Percentiles rank a stretch among this genome's conserved stretches.
Evolutionary conservation across 2,113 vertebrate species (phyloP).

Genomic region (Falcunculus frontatus): DNA sequence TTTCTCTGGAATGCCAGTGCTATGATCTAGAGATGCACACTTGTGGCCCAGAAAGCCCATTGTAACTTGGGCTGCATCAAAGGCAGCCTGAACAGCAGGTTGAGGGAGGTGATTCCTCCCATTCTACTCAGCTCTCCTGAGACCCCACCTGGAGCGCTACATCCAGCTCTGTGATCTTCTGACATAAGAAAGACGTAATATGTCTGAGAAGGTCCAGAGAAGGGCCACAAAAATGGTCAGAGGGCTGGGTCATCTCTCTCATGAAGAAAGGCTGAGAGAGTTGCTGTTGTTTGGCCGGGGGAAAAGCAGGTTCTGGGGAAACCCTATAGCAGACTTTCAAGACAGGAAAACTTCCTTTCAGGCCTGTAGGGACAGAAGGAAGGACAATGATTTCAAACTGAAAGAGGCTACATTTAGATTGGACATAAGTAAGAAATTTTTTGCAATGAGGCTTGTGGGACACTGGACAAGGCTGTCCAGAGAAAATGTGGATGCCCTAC

Average conservation of each 20-base stretch:
- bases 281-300: accelerated
- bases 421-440: background rate
- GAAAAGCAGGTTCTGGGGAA: background rate
- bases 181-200: too few species aligned
- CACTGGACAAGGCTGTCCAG: accelerated
- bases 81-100: background rate
- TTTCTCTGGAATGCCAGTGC: background rate
- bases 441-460: accelerated
- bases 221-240: background rate
- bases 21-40: accelerated
- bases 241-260: background rate
- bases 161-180: background rate
- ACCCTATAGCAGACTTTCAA: background rate
- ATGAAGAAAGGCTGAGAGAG: background rate
- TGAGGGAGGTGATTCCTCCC: accelerated
- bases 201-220: background rate
- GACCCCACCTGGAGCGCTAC: accelerated
- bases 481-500: background rate
- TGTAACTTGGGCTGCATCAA: background rate
- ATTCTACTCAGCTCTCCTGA: accelerated
- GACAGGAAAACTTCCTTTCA: background rate
- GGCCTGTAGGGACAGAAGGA: background rate
- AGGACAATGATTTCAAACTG: background rate
- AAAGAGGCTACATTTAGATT: background rate
- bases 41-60: background rate